Evolutionary conservation across 2,888 invertebrate genomes (phyloP).

Genomic region (Drosophila mulleri): DNA sequence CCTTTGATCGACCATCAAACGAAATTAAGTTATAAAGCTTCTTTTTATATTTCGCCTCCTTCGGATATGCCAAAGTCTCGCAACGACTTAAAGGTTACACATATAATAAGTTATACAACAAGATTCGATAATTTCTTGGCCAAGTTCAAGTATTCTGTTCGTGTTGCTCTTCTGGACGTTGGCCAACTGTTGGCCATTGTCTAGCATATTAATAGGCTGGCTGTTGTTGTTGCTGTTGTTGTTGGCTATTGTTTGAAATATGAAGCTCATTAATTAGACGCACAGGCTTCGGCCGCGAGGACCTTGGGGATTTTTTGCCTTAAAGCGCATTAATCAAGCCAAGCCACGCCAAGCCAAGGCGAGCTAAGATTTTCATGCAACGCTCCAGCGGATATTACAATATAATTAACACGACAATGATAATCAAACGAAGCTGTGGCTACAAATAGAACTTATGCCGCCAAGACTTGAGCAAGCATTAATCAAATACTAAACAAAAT

Average conservation of each 20-base stretch:
- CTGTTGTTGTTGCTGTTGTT: slow-evolving; percentile 14
- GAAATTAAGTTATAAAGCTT: not conserved
- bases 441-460: slow-evolving; percentile 54
- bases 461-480: slow-evolving; percentile 44
- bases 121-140: slow-evolving; percentile 8
- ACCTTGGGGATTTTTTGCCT: slow-evolving; percentile 56
- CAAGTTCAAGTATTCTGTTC: slow-evolving; percentile 19
- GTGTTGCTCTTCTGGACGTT: not conserved
- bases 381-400: slow-evolving; percentile 57
- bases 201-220: slow-evolving; percentile 53
- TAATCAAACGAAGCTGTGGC: slow-evolving; percentile 37
- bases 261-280: slow-evolving; percentile 70
- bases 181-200: slow-evolving; percentile 33
- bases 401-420: slow-evolving; percentile 61
- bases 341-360: slow-evolving; percentile 43
- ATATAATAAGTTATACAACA: not conserved
- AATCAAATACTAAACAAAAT: slow-evolving; percentile 50
- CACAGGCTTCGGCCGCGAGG: slow-evolving; percentile 46
- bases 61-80: not conserved
- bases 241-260: slow-evolving; percentile 43
- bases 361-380: slow-evolving; percentile 37
- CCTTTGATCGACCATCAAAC: not conserved
- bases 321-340: slow-evolving; percentile 62
- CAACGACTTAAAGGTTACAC: not conserved
- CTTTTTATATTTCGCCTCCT: not conserved